Base-by-base conservation (phyloP, 64 coral and sea anemone species). In the Actinia tenebrosa region DNA sequence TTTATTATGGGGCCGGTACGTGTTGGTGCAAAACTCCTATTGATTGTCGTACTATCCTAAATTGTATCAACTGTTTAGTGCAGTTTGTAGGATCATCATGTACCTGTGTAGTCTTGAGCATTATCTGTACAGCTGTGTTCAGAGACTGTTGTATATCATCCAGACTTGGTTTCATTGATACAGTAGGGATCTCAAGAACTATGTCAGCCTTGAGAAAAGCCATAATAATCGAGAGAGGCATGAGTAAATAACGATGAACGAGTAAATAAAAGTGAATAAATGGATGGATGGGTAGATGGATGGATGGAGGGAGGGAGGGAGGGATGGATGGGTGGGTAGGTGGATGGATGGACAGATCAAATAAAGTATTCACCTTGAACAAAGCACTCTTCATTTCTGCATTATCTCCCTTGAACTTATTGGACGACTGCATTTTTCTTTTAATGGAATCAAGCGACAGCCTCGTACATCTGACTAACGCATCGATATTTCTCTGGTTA, bases 21-120 rank as follows among this genome's bases (percentile, higher is more conserved):
- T 37, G 30, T 0, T 37, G 30, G 30, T 37, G 30, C 30, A 0
- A 37, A 37, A 0, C 30, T 37, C 1, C 30, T 66, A 66, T 22
- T 42, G 25, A 26, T 19, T 66, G 22, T 66, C 15, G 11, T 37
- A 37, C 1, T 37, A 37, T 0, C 30, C 30, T 37, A 37, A 37
- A 37, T n/a, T n/a, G n/a, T n/a, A n/a, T 37, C 30, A 37, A 0
- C 3, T 0, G 10, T 61, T 15, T 61, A 22, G 19, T 22, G 19
- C 30, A 37, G 30, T 37, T 37, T 1, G 30, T 37, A 37, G 30
- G 30, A 1, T 0, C 1, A 37, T 37, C 30, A 69, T 23, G 19
- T 89, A 98, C 95, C 95, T 98, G 97, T 53, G 93, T 95, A 43
- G 97, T 99, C 87, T 99, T 99, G 6, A 99, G 88, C 91, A 99